Evolutionary conservation across 2,888 invertebrate species (phyloP), one percentile per base, ranked within the genome.

Genomic region (Lathronympha strigana): DNA sequence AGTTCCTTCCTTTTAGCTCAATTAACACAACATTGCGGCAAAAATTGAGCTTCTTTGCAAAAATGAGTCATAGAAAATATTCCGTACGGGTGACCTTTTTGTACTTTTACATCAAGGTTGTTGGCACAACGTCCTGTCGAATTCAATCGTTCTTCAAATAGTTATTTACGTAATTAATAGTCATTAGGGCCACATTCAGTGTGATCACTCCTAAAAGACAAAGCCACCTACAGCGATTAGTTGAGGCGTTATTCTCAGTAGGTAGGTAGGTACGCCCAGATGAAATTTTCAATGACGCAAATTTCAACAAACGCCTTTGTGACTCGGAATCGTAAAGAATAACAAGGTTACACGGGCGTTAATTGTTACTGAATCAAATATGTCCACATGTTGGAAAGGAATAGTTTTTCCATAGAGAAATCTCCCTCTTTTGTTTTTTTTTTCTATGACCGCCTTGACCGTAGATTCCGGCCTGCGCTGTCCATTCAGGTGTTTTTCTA

Each of bases 1-100:
- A 61, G 66, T 66, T 61, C 51, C 51, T 45, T 66, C 60, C 66
- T 66, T 66, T 61, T 40, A 38, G 54, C 47, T 31, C 66, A 61
- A 66, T 61, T 61, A 66, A 54, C 61, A 61, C 61, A 17, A 49
- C 40, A 38, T 21, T 66, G 47, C 54, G 38, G 64, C 66, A 66
- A 47, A 64, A 54, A 49, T n/a, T 31, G 31, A 60, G 25, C 23
- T 45, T 25, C 61, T 25, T 54, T 9, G 40, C n/a, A 60, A 66
- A 45, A 54, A 19, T 49, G 31, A 66, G 45, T 66, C 66, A 66
- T 19, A 11, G 47, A 17, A 49, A 66, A 61, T 28, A 54, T 66
- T 54, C 53, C 54, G 47, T 21, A 17, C 50, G 28, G 25, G n/a
- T 33, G 4, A n/a, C 19, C 38, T 40, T 5, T 23, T 47, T 36